Conservation (phyloP, 2,888 invertebrate species). For the Cosmopolites sordidus region DNA sequence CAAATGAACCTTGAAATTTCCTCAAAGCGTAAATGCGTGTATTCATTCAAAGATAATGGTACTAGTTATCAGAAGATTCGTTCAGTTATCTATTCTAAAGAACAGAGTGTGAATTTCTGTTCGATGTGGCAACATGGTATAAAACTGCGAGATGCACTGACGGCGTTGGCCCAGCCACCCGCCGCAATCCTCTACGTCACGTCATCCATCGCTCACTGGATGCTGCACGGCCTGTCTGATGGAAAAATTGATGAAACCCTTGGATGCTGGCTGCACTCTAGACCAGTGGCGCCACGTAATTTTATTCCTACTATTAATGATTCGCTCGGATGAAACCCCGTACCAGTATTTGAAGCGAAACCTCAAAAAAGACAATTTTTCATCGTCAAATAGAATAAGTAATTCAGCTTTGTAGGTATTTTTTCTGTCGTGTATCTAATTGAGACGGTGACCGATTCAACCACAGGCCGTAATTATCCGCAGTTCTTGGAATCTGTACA, state of each 20-base stretch:
- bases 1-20: too few relatives aligned
- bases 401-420: not conserved
- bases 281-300: slow-evolving; percentile 1
- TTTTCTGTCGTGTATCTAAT: not conserved
- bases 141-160: slow-evolving; percentile 22
- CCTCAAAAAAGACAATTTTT: too few relatives aligned
- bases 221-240: slow-evolving; percentile 26
- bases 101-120: not conserved
- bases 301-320: not conserved
- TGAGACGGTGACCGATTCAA: not conserved
- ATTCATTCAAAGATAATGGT: too few relatives aligned
- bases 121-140: slow-evolving; percentile 9
- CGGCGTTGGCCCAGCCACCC: slow-evolving; percentile 24
- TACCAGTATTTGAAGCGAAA: too few relatives aligned
- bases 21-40: too few relatives aligned
- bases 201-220: slow-evolving; percentile 27
- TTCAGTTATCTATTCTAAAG: too few relatives aligned
- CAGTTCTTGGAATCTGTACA: not conserved
- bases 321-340: too few relatives aligned
- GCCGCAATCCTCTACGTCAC: slow-evolving; percentile 21
- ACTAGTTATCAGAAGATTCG: too few relatives aligned
- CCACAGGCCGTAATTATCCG: not conserved
- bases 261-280: slow-evolving; percentile 7
- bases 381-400: not conserved
- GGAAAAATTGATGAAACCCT: slow-evolving; percentile 26